These are phyloP conservation scores for Spodoptera exigua DNA, from an alignment of 2,888 invertebrate species.

Conservation along the genomic window DNA sequence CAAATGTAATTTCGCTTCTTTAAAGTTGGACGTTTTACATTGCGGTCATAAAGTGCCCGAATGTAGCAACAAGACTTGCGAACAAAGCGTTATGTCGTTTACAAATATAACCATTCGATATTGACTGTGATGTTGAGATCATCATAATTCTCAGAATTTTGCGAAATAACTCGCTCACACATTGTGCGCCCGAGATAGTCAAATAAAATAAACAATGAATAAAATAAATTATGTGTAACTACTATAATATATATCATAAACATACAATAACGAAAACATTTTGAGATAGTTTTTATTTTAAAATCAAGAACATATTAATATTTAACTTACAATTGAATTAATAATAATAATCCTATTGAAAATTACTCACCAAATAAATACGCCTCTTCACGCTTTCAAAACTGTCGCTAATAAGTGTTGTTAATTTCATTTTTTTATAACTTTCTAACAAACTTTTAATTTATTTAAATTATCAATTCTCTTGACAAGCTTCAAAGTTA, in stretches of 20 bases:
- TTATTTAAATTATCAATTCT: not conserved
- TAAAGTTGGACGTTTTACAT: constrained; percentile 22
- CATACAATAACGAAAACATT: no score
- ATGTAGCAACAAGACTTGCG: constrained; percentile 6
- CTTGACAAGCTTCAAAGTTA: constrained; percentile 11
- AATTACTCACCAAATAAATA: constrained; percentile 76
- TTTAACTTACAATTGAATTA: no score
- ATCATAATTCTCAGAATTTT: constrained; percentile 74
- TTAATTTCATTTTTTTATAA: constrained; percentile 62
- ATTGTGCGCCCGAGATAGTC: not conserved
- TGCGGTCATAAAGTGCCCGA: constrained; percentile 8
- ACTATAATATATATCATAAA: not conserved
- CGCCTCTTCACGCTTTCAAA: constrained; percentile 72
- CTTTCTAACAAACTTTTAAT: constrained; percentile 19
- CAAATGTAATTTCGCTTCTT: not conserved
- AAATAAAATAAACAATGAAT: constrained; percentile 2
- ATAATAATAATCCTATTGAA: not conserved
- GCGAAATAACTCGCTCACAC: constrained; percentile 15
- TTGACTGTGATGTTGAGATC: constrained; percentile 67
- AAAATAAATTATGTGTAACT: not conserved
- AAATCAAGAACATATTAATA: no score
- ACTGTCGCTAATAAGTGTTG: constrained; percentile 64
- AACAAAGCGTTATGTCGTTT: constrained; percentile 31
- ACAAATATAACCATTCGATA: constrained; percentile 22
- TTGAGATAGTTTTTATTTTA: no score